Percentiles rank a stretch among this genome's conserved stretches.
These are phyloP conservation scores for Archegozetes longisetosus DNA, from an alignment of 1,140 invertebrate genomes.

Conservation along the genomic window DNA sequence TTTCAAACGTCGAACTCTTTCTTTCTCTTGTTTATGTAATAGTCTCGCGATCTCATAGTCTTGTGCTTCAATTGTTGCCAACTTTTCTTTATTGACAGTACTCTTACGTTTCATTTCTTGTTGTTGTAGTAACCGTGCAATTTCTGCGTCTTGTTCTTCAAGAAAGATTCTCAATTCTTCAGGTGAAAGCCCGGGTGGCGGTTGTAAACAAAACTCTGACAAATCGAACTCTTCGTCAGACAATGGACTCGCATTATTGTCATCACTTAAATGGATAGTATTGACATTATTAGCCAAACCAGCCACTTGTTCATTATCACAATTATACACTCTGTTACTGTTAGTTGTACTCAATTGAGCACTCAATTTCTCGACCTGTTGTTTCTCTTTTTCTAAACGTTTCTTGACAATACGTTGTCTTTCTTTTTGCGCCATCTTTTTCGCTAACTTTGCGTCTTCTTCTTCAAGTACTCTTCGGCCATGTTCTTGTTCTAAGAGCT, in stretches of 20 bases:
- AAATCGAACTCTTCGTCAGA: slow-evolving; percentile 24
- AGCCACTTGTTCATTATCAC: neutral
- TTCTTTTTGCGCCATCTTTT: slow-evolving; percentile 27
- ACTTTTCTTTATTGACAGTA: slow-evolving; percentile 45
- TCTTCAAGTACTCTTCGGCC: slow-evolving; percentile 20
- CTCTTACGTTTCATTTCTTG: slow-evolving; percentile 44
- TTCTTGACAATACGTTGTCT: slow-evolving; percentile 28
- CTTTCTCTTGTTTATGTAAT: slow-evolving; percentile 66
- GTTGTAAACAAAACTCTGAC: slow-evolving; percentile 30
- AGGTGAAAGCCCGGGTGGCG: slow-evolving; percentile 25
- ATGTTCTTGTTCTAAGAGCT: slow-evolving; percentile 23
- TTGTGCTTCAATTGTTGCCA: slow-evolving; percentile 71
- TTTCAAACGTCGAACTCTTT: slow-evolving; percentile 45
- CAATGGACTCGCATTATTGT: neutral
- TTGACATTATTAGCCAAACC: neutral
- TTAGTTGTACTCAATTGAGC: slow-evolving; percentile 21
- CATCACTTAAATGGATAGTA: neutral
- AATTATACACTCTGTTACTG: neutral
- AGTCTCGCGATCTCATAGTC: slow-evolving; percentile 74
- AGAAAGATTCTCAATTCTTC: slow-evolving; percentile 34
- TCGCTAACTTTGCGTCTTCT: slow-evolving; percentile 27
- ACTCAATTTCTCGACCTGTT: slow-evolving; percentile 27
- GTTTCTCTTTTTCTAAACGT: slow-evolving; percentile 26
- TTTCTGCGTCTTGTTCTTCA: slow-evolving; percentile 46
- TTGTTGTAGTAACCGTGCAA: slow-evolving; percentile 46